Base-by-base conservation (phyloP, 2,888 invertebrate species). In the Brassicogethes aeneus region DNA sequence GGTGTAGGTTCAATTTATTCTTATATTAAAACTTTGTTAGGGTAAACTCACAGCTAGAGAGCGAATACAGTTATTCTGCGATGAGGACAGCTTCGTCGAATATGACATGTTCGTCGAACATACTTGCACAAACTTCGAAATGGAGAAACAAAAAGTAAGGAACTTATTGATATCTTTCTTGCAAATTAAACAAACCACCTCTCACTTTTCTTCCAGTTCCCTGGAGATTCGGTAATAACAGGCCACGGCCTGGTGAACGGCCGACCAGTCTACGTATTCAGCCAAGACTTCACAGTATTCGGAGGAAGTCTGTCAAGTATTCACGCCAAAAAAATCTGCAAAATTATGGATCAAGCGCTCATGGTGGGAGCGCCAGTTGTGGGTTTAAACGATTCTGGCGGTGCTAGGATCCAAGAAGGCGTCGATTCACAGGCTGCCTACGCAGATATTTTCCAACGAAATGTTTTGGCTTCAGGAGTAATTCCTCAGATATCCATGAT, bases 211-310 rank as follows among this genome's bases (percentile, higher is more conserved):
- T 32, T 45, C 17, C 40, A 77, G 76, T 74, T 70, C 60, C 74
- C 79, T 33, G 80, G 80, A 32, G 81, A 81, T 62, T 79, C 79
- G 38, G 81, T 81, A 2, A 72, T 81, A 15, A 82, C 80, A n/a
- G 81, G 81, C 1, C 71, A 77, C 54, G 79, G 80, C 5, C 61
- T 72, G 36, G 75, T 82, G 45, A 74, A 77, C 61, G 80, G 80
- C 2, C 63, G 79, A 30, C 68, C 73, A 2, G 73, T 74, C 7
- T 81, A 75, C 55, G 63, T 82, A 17, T 82, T 80, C 64, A 79
- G 79, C 51, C 80, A 80, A 68, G 81, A 81, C 60, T 80, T 80
- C 58, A 80, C 81, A 17, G 80, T 81, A 2, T 81, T 80, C 64
- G 81, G 81, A 30, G 81, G 81, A 5, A 79, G 79, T 56, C 63